These are phyloP conservation scores for Hypercompe scribonia DNA, from an alignment of 2,888 invertebrate species.

Conservation along the genomic window DNA sequence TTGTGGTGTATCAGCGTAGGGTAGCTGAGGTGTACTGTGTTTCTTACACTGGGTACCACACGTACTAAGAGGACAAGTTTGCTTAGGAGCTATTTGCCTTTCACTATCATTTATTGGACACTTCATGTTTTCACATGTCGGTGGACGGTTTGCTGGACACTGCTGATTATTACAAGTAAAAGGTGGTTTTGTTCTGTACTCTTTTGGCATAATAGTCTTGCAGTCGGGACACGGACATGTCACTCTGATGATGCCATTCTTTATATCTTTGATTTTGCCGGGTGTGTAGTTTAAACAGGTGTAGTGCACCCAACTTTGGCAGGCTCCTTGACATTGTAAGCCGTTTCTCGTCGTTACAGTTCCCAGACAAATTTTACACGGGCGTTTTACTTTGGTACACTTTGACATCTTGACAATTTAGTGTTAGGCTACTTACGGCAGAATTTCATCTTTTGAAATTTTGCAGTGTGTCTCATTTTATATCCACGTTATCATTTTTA, in stretches of 20 bases:
- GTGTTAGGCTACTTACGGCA: not conserved
- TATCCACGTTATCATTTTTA: not conserved
- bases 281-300: slow-evolving; percentile 74
- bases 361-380: slow-evolving; percentile 76
- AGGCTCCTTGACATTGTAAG: slow-evolving; percentile 74
- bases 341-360: slow-evolving; percentile 69
- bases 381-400: slow-evolving; percentile 68
- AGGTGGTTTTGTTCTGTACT: slow-evolving; percentile 61
- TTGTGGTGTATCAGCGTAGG: not conserved
- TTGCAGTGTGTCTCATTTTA: not conserved
- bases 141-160: slow-evolving; percentile 70
- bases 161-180: slow-evolving; percentile 64
- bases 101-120: slow-evolving; percentile 39
- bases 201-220: slow-evolving; percentile 61
- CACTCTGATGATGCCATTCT: slow-evolving; percentile 69
- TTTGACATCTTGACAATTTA: slow-evolving; percentile 57
- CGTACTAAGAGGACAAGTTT: slow-evolving; percentile 46
- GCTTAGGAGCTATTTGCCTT: not conserved
- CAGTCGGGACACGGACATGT: slow-evolving; percentile 81
- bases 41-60: slow-evolving; percentile 18
- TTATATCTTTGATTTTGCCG: slow-evolving; percentile 74
- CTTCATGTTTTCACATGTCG: slow-evolving; percentile 54
- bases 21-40: slow-evolving; percentile 18
- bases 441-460: slow-evolving; percentile 3
- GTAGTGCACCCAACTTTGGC: slow-evolving; percentile 75